These are phyloP conservation scores for Diabrotica balteata DNA, from an alignment of 2,888 invertebrate genomes.

Conservation along the genomic window DNA sequence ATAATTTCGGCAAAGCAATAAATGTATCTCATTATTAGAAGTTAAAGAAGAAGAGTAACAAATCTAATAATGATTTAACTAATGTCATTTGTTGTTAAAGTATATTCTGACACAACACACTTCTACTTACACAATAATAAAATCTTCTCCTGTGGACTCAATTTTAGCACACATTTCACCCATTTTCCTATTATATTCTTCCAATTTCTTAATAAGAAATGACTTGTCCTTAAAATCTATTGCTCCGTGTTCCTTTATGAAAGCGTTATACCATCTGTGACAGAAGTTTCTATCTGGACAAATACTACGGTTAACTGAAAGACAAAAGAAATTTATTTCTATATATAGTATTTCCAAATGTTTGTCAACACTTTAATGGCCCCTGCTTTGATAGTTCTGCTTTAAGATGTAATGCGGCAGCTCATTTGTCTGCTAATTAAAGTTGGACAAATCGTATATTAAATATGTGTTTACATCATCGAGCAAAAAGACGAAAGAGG, in stretches of 20 bases:
- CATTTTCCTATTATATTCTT: constrained; percentile 11
- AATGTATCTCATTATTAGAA: too few species aligned
- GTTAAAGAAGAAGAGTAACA: too few species aligned
- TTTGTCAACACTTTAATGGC: neutral
- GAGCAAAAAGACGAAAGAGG: too few species aligned
- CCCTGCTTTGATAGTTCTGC: too few species aligned
- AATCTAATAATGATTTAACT: too few species aligned
- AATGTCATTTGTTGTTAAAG: too few species aligned
- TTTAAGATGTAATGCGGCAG: too few species aligned
- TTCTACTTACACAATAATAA: constrained; percentile 23
- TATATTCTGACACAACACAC: too few species aligned
- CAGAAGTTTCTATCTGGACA: constrained; percentile 22
- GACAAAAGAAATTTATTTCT: neutral
- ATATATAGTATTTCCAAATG: neutral
- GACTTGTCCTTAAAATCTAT: constrained; percentile 11
- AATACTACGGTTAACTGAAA: constrained; percentile 21
- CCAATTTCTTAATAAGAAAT: constrained; percentile 5
- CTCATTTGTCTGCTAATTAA: too few species aligned
- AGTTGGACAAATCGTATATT: too few species aligned
- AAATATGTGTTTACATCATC: too few species aligned
- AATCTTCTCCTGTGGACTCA: constrained; percentile 1
- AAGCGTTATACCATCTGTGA: constrained; percentile 18
- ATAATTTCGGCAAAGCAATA: too few species aligned
- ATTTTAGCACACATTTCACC: constrained; percentile 11
- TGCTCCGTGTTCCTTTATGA: constrained; percentile 12